Base-by-base conservation (phyloP, 2,797 vertebrate species). In the Sebastes aleutianus region DNA sequence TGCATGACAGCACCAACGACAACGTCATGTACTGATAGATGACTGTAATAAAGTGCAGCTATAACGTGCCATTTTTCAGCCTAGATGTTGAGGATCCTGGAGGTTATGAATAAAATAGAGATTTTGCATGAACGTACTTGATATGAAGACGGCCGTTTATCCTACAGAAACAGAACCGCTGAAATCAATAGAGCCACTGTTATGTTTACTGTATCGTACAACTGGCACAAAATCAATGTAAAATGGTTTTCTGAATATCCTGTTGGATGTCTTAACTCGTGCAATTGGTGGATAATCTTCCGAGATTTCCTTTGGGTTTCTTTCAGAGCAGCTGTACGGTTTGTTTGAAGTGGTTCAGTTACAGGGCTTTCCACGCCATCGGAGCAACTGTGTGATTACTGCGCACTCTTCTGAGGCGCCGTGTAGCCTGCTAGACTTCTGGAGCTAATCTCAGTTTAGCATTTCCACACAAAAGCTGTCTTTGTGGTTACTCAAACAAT, bases 371-470 rank as follows among this genome's bases (percentile, higher is more conserved):
- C 62, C 76, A 47, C 34, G 18, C 78, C 85, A 75, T 85, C 61
- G 47, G 76, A 91, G 85, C 74, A 57, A 80, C 77, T 82, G 69
- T 76, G 65, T 79, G 88, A 91, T 92, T 83, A 83, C 76, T 8
- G 72, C 5, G 5, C 31, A 13, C 73, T 84, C 80, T 84, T 90
- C 85, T 58, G 73, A 86, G 86, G 81, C 89, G 81, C 82, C 39
- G 3, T 82, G 89, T 82, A 57, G 86, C 83, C 79, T 56, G 79
- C 61, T 84, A 31, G 82, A 79, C 88, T 71, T 84, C 83, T 22
- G 79, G 70, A 71, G 89, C 86, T 94, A 94, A 95, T 94, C 94
- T 92, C 85, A 91, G 89, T 95, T 95, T 95, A 94, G 92, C 91
- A 93, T 93, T 95, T 93, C 62, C 71, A 83, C 84, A 95, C 92